Evolutionary conservation across 1,140 invertebrate species (phyloP), one percentile per base, ranked within the genome.

Genomic region (Dolichoris vasculosae): DNA sequence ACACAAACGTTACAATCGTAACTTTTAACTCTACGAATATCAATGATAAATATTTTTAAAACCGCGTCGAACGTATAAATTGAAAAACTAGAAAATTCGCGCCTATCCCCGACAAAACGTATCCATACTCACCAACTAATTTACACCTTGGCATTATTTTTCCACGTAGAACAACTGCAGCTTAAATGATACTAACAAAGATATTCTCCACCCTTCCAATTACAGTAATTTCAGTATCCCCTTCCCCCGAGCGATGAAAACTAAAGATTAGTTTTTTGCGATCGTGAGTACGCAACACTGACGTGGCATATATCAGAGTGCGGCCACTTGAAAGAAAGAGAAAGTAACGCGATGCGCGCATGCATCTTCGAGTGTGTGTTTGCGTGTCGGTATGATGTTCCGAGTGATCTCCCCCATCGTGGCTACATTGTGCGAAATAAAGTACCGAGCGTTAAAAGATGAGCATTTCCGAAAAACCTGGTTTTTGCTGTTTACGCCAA

Each of bases 261-360:
- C 20, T 82, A 82, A 75, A 82, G 40, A 82, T 82, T 55, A 84
- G 35, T 84, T 79, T 80, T 80, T 71, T 75, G 43, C 46, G 43
- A 85, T 40, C 32, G 46, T 69, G 46, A 75, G 38, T 63, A 83
- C 38, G 81, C 51, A 83, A 83, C 13, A 30, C 35, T 32, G 32
- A 43, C 67, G 67, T 63, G 46, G 46, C 51, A 30, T 43, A 30
- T 59, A 75, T 59, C 32, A 71, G 30, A 26, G 15, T 32, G 23
- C 11, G 73, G 69, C 80, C 75, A 85, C 83, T 83, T 86, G 85
- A 90, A 90, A 88, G 88, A 91, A 91, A 91, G 89, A 86, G 90
- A 91, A 91, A 91, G 90, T 91, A 90, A 90, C 87, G 86, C 82
- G 88, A 90, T 87, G 82, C 30, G 59, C 67, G 46, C 67, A 77